phyloP scores from a whole-genome alignment of 2,113 vertebrate genomes.

The Anseranas semipalmata region DNA sequence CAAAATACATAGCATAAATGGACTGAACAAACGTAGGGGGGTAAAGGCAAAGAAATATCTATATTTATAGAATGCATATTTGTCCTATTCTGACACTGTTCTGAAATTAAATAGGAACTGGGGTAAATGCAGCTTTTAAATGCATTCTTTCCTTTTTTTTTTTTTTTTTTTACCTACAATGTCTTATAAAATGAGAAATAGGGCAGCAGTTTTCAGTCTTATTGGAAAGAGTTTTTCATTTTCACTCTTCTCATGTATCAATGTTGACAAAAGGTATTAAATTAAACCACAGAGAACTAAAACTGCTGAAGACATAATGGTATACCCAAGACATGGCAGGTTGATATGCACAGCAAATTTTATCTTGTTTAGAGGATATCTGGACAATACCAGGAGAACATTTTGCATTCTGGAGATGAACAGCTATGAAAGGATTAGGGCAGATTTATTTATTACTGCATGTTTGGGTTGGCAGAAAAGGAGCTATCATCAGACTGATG shows the following conservation, averaged over 20 bases:
- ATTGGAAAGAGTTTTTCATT: not conserved
- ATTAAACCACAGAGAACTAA: not conserved
- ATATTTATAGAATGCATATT: not conserved
- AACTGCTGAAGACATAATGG: not conserved
- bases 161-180: too few relatives aligned
- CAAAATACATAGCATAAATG: not conserved
- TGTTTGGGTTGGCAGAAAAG: not conserved
- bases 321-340: not conserved
- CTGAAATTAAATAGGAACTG: not conserved
- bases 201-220: not conserved
- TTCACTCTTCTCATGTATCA: not conserved
- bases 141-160: not conserved
- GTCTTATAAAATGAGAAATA: not conserved
- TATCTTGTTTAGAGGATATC: not conserved
- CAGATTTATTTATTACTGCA: not conserved
- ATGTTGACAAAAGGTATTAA: not conserved
- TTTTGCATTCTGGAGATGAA: not conserved
- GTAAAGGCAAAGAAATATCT: not conserved
- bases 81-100: not conserved
- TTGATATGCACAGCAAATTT: not conserved
- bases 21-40: not conserved
- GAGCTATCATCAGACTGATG: not conserved
- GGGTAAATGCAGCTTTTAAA: not conserved
- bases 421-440: not conserved
- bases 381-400: not conserved